phyloP scores from a whole-genome alignment of 2,888 invertebrate species.

The Leptothorax acervorum region DNA sequence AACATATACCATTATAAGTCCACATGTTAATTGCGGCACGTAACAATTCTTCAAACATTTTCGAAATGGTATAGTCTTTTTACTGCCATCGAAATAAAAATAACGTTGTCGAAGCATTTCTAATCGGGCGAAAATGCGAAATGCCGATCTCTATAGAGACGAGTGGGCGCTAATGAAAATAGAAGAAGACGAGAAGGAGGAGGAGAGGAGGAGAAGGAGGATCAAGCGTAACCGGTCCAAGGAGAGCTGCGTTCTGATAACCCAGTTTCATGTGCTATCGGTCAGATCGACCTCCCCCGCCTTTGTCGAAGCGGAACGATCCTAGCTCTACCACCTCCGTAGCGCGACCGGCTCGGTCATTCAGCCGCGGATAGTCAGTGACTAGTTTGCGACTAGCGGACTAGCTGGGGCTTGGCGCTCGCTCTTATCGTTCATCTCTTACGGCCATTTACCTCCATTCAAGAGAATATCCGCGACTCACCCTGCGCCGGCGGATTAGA shows the following conservation, averaged over 20 bases:
- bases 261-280: slow-evolving; percentile 82
- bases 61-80: background rate
- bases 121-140: slow-evolving; percentile 27
- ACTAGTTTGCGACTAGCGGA: slow-evolving; percentile 69
- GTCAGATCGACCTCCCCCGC: slow-evolving; percentile 78
- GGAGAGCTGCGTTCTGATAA: slow-evolving; percentile 84
- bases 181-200: slow-evolving; percentile 56
- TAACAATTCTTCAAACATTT: background rate
- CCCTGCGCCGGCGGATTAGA: slow-evolving; percentile 17
- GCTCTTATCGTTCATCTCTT: slow-evolving; percentile 55
- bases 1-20: background rate
- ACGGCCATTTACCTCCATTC: slow-evolving; percentile 36
- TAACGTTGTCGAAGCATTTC: background rate
- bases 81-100: background rate
- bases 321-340: slow-evolving; percentile 64
- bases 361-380: slow-evolving; percentile 70
- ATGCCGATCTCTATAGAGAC: background rate
- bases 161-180: slow-evolving; percentile 23
- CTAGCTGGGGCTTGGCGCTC: slow-evolving; percentile 46
- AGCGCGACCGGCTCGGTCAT: slow-evolving; percentile 66
- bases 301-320: slow-evolving; percentile 75
- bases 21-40: background rate
- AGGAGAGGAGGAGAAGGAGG: slow-evolving; percentile 62
- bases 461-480: slow-evolving; percentile 45
- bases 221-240: slow-evolving; percentile 80